Conservation (phyloP, 2,113 vertebrate species). For the Balaenoptera acutorostrata region DNA sequence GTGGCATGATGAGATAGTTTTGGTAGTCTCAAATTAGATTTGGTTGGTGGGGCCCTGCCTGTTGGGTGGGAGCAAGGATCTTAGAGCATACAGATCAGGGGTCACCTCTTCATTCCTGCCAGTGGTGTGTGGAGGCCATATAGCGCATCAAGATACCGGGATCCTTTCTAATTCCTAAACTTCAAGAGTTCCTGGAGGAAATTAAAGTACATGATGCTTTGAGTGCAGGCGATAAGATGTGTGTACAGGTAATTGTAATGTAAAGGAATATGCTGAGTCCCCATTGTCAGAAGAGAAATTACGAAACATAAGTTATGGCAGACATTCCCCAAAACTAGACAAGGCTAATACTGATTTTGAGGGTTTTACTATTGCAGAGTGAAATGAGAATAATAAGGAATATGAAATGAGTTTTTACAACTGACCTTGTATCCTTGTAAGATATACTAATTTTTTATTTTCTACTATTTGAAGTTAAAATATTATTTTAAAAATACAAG, state of each 20-base stretch:
- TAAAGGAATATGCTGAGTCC: background rate
- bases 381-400: background rate
- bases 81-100: background rate
- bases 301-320: background rate
- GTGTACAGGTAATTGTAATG: background rate
- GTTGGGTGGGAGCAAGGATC: background rate
- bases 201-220: background rate
- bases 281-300: background rate
- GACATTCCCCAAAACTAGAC: background rate
- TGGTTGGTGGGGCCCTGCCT: background rate
- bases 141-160: background rate
- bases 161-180: background rate
- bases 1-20: background rate
- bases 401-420: background rate
- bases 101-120: background rate
- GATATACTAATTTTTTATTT: background rate
- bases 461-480: background rate
- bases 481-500: constrained; percentile 31
- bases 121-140: background rate
- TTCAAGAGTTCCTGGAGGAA: background rate
- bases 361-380: background rate
- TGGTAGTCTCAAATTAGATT: background rate
- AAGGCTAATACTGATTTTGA: background rate
- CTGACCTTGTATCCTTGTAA: background rate
- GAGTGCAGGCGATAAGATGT: background rate